These are phyloP conservation scores for Pelobates cultripes DNA, from an alignment of 2,797 vertebrate species.

Conservation along the genomic window DNA sequence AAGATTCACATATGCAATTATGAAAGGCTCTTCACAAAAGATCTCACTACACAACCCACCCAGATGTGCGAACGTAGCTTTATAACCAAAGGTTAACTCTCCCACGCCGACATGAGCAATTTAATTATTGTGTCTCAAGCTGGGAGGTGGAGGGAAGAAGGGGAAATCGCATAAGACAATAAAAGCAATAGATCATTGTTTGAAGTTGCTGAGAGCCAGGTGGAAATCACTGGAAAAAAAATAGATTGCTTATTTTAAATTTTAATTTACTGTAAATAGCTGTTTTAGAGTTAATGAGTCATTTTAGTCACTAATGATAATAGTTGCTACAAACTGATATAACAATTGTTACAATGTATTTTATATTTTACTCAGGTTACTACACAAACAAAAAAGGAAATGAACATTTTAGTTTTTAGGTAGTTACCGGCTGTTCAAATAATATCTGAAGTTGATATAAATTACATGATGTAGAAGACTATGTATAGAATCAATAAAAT, in stretches of 20 bases:
- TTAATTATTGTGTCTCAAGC: slow-evolving; percentile 66
- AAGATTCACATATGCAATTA: not conserved
- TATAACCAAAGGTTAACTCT: slow-evolving; percentile 66
- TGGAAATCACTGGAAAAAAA: slow-evolving; percentile 59
- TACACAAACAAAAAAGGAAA: too few species aligned
- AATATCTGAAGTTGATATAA: too few species aligned
- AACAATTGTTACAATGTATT: too few species aligned
- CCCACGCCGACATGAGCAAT: slow-evolving; percentile 64
- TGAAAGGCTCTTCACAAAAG: slow-evolving; percentile 49
- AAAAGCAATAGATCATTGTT: slow-evolving; percentile 62
- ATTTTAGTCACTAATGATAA: too few species aligned
- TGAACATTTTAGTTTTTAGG: too few species aligned
- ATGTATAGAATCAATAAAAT: too few species aligned
- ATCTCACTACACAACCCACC: slow-evolving; percentile 58
- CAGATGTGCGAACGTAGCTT: slow-evolving; percentile 68
- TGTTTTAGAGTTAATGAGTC: too few species aligned
- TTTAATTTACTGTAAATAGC: slow-evolving; percentile 6
- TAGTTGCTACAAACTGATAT: too few species aligned
- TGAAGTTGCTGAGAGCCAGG: slow-evolving; percentile 66
- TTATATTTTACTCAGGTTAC: too few species aligned
- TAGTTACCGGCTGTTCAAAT: too few species aligned
- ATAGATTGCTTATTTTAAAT: slow-evolving; percentile 4
- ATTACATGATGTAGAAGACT: too few species aligned
- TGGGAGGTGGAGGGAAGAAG: slow-evolving; percentile 65
- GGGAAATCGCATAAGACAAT: slow-evolving; percentile 65